Percentiles rank a stretch among this genome's conserved stretches.
Evolutionary conservation across 1,140 invertebrate species (phyloP).

Genomic region (Gryllus bimaculatus): DNA sequence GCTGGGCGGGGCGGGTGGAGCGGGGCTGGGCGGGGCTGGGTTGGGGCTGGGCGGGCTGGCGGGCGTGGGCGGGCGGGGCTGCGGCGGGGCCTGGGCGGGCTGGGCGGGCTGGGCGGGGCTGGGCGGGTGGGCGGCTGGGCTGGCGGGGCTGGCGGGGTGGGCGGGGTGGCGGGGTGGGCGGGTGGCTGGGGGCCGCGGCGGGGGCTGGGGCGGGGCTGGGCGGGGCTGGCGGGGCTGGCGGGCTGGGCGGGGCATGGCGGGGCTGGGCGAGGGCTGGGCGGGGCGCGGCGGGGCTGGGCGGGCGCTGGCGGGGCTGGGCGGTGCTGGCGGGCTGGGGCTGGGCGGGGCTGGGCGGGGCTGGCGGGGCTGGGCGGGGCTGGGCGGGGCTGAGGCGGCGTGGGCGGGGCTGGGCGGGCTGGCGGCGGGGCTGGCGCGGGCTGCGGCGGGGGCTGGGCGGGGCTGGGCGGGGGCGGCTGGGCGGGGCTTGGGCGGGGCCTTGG

Average conservation of each 20-base stretch:
- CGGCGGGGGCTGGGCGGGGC: background rate
- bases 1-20: background rate
- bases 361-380: background rate
- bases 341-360: background rate
- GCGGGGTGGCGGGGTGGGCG: background rate
- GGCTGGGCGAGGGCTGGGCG: background rate
- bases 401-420: too few relatives aligned
- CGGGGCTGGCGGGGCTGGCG: too few relatives aligned
- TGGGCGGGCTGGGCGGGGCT: background rate
- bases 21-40: background rate
- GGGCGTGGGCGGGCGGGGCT: background rate
- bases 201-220: background rate
- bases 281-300: background rate
- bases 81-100: background rate
- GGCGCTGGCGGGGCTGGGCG: too few relatives aligned
- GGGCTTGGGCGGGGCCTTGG: background rate
- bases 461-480: too few relatives aligned
- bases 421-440: background rate
- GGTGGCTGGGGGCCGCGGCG: background rate
- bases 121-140: background rate
- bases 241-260: background rate
- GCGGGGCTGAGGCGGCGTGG: background rate
- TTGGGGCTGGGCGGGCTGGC: background rate
- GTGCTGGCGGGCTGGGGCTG: background rate
- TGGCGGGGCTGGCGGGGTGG: background rate